Base-by-base conservation (phyloP, 2,888 invertebrate genomes). In the Mesorhabditis spiculigera region DNA sequence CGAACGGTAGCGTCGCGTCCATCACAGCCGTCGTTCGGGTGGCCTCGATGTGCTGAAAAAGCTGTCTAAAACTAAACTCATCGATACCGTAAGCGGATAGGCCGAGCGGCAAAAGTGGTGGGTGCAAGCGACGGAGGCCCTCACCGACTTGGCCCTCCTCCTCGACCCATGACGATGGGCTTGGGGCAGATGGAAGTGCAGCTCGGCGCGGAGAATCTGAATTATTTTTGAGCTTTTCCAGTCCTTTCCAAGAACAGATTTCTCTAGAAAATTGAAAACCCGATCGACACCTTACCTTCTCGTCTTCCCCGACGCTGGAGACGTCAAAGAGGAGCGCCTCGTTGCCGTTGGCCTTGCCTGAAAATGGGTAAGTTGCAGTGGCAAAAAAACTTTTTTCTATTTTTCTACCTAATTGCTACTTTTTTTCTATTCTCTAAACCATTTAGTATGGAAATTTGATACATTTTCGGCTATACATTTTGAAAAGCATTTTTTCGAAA, bases 241-340 rank as follows among this genome's bases (percentile, higher is more conserved):
- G n/a, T n/a, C n/a, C n/a, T n/a, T n/a, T n/a, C n/a, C n/a, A n/a
- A n/a, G n/a, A n/a, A n/a, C n/a, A n/a, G n/a, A n/a, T n/a, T n/a
- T n/a, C n/a, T n/a, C n/a, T n/a, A n/a, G n/a, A n/a, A n/a, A n/a
- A n/a, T n/a, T n/a, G n/a, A n/a, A n/a, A n/a, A n/a, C n/a, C n/a
- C n/a, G n/a, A n/a, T n/a, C n/a, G n/a, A n/a, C n/a, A n/a, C n/a
- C n/a, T n/a, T n/a, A n/a, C 58, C 58, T 50, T 50, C n/a, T 50
- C 58, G n/a, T 50, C 58, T 50, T 10, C 10, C n/a, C 10, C 8
- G n/a, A 50, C 58, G 58, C 8, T n/a, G 58, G 58, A 50, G n/a
- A 50, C 58, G n/a, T 50, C 58, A n/a, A 13, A 50, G 58, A 50
- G 58, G n/a, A 50, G 58, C 58, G 58, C 58, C n/a, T 50, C 58